Evolutionary conservation across 1,140 invertebrate species (phyloP).

Genomic region (Achroia grisella): DNA sequence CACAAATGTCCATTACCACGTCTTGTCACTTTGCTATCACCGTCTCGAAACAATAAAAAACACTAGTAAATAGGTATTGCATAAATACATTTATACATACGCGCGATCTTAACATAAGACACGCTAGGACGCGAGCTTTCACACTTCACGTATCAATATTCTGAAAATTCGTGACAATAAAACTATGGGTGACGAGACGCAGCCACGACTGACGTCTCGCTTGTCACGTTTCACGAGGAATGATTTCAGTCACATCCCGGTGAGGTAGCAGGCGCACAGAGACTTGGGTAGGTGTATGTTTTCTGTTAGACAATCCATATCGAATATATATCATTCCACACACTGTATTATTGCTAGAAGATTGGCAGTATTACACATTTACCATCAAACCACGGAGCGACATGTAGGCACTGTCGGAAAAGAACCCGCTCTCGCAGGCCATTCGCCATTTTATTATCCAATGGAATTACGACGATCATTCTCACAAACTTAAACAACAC

Average conservation of each 20-base stretch:
- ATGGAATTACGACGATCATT: too few relatives aligned
- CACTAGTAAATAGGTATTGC: slow-evolving; percentile 20
- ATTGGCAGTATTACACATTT: slow-evolving; percentile 7
- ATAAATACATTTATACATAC: slow-evolving; percentile 30
- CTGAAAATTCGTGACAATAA: not conserved
- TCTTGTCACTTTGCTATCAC: slow-evolving; percentile 47
- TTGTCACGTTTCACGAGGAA: not conserved
- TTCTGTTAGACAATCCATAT: not conserved
- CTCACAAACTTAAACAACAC: too few relatives aligned
- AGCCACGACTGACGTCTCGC: not conserved
- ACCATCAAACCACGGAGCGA: not conserved
- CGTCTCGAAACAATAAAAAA: slow-evolving; percentile 22
- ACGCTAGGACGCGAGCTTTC: slow-evolving; percentile 4
- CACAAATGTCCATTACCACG: slow-evolving; percentile 22
- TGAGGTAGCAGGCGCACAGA: slow-evolving; percentile 6
- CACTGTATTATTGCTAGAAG: slow-evolving; percentile 10
- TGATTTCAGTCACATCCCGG: slow-evolving; percentile 1
- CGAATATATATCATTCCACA: not conserved
- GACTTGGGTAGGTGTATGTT: not conserved
- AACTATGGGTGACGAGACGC: not conserved
- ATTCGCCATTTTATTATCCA: too few relatives aligned
- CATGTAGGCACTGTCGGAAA: slow-evolving; percentile 1
- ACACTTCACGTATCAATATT: not conserved
- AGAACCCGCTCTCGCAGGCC: too few relatives aligned
- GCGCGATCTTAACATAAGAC: slow-evolving; percentile 35